These are phyloP conservation scores for Sturmia bella DNA, from an alignment of 2,888 invertebrate genomes.

Conservation along the genomic window DNA sequence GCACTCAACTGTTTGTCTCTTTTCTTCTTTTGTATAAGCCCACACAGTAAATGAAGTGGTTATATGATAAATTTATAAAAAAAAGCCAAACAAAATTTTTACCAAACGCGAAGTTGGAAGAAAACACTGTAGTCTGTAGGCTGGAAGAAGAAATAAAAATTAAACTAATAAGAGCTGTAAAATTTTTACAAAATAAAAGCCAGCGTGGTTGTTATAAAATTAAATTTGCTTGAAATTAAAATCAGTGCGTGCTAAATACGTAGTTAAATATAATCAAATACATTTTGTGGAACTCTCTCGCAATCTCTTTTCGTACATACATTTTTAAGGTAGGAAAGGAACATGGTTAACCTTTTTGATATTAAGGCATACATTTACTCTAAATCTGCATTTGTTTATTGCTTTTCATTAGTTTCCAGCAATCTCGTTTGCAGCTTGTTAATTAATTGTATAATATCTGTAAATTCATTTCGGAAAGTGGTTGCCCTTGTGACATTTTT, in stretches of 20 bases:
- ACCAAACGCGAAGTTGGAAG: not conserved
- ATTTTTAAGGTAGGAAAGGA: conserved; percentile 52
- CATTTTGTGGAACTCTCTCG: not conserved
- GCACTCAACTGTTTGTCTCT: not conserved
- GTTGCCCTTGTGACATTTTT: conserved; percentile 68
- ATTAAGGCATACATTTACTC: not conserved
- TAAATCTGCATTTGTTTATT: not conserved
- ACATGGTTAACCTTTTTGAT: not conserved
- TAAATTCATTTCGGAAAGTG: conserved; percentile 49
- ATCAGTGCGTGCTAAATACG: conserved; percentile 1
- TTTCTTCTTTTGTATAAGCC: not conserved
- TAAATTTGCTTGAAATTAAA: not conserved
- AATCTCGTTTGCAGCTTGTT: not conserved
- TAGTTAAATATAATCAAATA: not conserved
- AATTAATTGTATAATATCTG: not conserved
- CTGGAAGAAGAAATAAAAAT: conserved; percentile 1
- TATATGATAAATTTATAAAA: not conserved
- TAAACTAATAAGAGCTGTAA: not conserved
- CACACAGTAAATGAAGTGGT: not conserved
- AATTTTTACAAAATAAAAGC: conserved; percentile 9
- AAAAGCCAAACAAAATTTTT: conserved; percentile 52
- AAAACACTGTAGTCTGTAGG: conserved; percentile 7
- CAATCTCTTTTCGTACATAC: not conserved
- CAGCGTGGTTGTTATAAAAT: conserved; percentile 1
- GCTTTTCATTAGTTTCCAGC: not conserved